Percentiles rank a stretch among this genome's conserved stretches.
Evolutionary conservation across 2,888 invertebrate species (phyloP).

Genomic region (Eupeodes luniger): DNA sequence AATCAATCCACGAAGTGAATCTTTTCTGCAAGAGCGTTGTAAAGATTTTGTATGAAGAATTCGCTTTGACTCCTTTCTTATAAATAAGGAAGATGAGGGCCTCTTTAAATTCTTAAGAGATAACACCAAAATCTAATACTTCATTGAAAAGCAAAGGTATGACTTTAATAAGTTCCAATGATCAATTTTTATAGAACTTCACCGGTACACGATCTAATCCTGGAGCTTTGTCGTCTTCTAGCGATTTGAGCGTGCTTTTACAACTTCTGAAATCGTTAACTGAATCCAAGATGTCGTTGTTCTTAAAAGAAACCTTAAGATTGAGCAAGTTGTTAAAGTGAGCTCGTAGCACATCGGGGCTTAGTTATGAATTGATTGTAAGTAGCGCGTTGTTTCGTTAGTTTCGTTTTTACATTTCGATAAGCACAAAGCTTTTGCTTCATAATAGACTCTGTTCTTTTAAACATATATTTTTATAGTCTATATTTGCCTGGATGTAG

Average conservation of each 20-base stretch:
- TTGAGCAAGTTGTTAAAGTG: conserved; percentile 7
- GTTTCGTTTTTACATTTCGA: too few species aligned
- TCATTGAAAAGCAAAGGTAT: not conserved
- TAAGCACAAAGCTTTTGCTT: too few species aligned
- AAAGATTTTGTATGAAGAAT: too few species aligned
- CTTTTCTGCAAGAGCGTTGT: not conserved
- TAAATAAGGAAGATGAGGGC: not conserved
- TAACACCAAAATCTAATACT: not conserved
- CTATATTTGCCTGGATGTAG: too few species aligned
- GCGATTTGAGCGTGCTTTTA: not conserved
- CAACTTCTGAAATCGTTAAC: not conserved
- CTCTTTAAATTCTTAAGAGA: not conserved
- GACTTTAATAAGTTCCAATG: not conserved
- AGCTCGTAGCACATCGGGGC: not conserved
- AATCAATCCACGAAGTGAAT: not conserved
- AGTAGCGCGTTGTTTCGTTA: not conserved
- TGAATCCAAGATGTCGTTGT: not conserved
- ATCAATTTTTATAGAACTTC: not conserved
- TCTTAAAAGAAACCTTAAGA: not conserved
- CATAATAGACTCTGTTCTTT: too few species aligned
- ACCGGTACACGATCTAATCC: not conserved
- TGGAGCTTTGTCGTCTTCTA: conserved; percentile 9
- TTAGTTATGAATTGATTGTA: not conserved
- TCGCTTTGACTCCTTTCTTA: not conserved
- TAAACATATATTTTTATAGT: too few species aligned